Evolutionary conservation across 2,888 invertebrate species (phyloP).

Genomic region (Cantharis nigra): DNA sequence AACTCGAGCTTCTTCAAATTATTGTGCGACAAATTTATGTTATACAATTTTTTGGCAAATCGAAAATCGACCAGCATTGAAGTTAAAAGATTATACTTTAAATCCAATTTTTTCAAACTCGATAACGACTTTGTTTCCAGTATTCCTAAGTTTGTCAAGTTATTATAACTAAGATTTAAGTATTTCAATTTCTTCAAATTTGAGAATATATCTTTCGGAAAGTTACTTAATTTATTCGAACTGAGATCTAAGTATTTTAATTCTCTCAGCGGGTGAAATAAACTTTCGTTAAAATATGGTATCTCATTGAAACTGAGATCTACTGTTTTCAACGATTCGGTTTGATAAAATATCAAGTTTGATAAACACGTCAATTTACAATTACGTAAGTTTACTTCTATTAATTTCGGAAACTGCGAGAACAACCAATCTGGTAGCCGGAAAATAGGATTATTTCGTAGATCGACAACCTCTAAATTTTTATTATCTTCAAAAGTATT

Average conservation of each 20-base stretch:
- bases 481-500: not conserved
- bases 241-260: not conserved
- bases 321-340: slow-evolving; percentile 39
- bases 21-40: slow-evolving; percentile 34
- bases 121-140: slow-evolving; percentile 65
- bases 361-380: slow-evolving; percentile 61
- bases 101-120: slow-evolving; percentile 61
- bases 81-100: slow-evolving; percentile 67
- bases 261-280: slow-evolving; percentile 58
- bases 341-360: slow-evolving; percentile 65
- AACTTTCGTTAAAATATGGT: slow-evolving; percentile 60
- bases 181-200: slow-evolving; percentile 62
- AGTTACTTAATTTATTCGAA: slow-evolving; percentile 59
- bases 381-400: slow-evolving; percentile 34
- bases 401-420: slow-evolving; percentile 33
- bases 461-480: not conserved
- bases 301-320: not conserved
- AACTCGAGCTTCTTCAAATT: slow-evolving; percentile 11
- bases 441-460: not conserved
- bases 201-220: slow-evolving; percentile 62
- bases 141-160: slow-evolving; percentile 52
- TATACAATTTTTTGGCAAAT: slow-evolving; percentile 39
- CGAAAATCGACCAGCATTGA: slow-evolving; percentile 62
- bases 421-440: slow-evolving; percentile 18
- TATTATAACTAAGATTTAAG: slow-evolving; percentile 30